A percentile compares a stretch with the other conserved stretches of the same genome.
Evolutionary conservation across 2,888 invertebrate genomes (phyloP).

Genomic region (Apotomis capreana): DNA sequence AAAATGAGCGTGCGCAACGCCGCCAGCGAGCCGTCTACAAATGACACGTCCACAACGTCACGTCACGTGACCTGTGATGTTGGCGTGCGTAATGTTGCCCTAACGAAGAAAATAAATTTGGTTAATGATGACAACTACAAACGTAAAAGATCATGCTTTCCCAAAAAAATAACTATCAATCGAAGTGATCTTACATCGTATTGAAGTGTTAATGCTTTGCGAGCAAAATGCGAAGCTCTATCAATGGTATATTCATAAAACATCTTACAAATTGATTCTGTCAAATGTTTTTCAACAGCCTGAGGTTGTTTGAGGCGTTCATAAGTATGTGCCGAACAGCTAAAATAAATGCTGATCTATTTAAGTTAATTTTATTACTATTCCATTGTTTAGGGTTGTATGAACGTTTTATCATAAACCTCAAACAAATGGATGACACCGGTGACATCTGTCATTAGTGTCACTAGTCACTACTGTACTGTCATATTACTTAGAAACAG

Average conservation of each 20-base stretch:
- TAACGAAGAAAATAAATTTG: slow-evolving; percentile 21
- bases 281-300: not conserved
- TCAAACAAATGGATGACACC: not conserved
- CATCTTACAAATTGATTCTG: not conserved
- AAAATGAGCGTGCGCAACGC: slow-evolving; percentile 82
- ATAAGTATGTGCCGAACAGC: slow-evolving; percentile 1
- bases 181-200: not conserved
- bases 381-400: not conserved
- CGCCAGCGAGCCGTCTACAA: slow-evolving; percentile 80
- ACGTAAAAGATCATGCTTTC: not conserved
- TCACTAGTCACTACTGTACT: not conserved
- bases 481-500: not conserved
- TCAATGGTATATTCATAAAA: too few relatives aligned
- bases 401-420: not conserved
- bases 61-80: slow-evolving; percentile 89
- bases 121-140: not conserved
- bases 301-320: not conserved
- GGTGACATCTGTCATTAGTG: slow-evolving; percentile 19
- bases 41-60: slow-evolving; percentile 85
- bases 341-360: not conserved
- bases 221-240: too few relatives aligned
- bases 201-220: not conserved
- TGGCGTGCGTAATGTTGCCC: slow-evolving; percentile 80
- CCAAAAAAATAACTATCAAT: not conserved
- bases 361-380: not conserved